phyloP scores from a whole-genome alignment of 2,113 vertebrate genomes.

The Trichomycterus rosablanca region DNA sequence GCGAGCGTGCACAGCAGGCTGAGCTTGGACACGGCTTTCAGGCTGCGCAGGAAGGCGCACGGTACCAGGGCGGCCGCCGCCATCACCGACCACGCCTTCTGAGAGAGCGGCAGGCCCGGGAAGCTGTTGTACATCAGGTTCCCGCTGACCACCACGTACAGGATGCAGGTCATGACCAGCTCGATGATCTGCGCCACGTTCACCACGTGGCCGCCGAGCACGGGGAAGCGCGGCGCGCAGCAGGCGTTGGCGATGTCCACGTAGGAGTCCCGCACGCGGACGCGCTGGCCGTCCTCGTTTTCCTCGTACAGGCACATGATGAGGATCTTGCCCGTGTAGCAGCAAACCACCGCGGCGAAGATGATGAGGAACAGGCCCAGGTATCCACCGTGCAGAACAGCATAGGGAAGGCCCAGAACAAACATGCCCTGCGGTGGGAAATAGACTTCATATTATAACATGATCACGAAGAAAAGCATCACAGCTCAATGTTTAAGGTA shows the following conservation, averaged over 20 bases:
- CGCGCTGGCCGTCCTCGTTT: slow-evolving; percentile 89
- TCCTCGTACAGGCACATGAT: slow-evolving; percentile 96
- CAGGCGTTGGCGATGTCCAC: slow-evolving; percentile 96
- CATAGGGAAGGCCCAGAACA: slow-evolving; percentile 94
- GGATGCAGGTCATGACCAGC: slow-evolving; percentile 96
- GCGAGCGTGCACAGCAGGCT: slow-evolving; percentile 91
- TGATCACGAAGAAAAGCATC: too few relatives aligned
- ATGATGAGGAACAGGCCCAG: slow-evolving; percentile 97
- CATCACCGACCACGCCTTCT: slow-evolving; percentile 95
- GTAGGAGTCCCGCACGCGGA: slow-evolving; percentile 93
- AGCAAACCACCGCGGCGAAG: slow-evolving; percentile 94
- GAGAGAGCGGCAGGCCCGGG: slow-evolving; percentile 84
- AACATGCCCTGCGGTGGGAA: slow-evolving; percentile 85
- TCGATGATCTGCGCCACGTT: slow-evolving; percentile 98
- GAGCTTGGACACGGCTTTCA: slow-evolving; percentile 95
- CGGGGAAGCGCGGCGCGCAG: slow-evolving; percentile 88
- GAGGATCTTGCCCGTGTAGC: slow-evolving; percentile 97
- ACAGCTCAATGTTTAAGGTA: too few relatives aligned
- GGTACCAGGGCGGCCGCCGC: slow-evolving; percentile 88
- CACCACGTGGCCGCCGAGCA: slow-evolving; percentile 85
- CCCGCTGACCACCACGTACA: slow-evolving; percentile 95
- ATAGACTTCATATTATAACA: too few relatives aligned
- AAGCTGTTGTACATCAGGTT: slow-evolving; percentile 98
- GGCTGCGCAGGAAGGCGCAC: slow-evolving; percentile 93
- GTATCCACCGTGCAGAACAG: slow-evolving; percentile 95